Conservation (phyloP, 2,888 invertebrate genomes). For the Chironomus tentans region DNA sequence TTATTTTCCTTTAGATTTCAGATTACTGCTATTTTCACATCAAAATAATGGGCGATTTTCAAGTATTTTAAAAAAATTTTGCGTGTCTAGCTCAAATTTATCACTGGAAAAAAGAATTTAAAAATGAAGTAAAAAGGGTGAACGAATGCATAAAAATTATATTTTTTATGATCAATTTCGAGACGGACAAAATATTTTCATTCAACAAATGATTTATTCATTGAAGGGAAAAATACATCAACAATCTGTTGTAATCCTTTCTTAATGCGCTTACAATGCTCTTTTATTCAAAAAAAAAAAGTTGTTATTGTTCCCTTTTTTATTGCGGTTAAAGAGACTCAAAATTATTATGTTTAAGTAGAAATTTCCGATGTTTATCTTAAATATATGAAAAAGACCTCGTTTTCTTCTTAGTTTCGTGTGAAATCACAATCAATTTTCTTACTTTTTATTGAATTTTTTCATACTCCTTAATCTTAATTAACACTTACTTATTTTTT, state of each 20-base stretch:
- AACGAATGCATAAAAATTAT: too few relatives aligned
- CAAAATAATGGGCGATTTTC: not conserved
- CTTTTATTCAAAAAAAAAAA: too few relatives aligned
- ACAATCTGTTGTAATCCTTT: not conserved
- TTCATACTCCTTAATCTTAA: not conserved
- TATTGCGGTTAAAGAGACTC: not conserved
- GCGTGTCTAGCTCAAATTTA: conserved; percentile 18
- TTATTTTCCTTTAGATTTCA: too few relatives aligned
- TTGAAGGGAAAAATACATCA: not conserved
- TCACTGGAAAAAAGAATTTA: not conserved
- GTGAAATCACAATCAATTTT: conserved; percentile 11
- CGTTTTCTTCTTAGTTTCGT: not conserved
- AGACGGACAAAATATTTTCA: too few relatives aligned
- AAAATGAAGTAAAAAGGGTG: too few relatives aligned
- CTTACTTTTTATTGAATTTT: too few relatives aligned
- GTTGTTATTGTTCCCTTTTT: too few relatives aligned
- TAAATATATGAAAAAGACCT: not conserved
- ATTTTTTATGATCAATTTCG: too few relatives aligned
- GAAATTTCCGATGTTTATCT: not conserved
- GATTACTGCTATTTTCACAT: too few relatives aligned
- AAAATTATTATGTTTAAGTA: not conserved
- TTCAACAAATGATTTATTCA: not conserved
- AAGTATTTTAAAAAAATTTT: not conserved
- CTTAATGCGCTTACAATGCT: not conserved
- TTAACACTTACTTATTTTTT: not conserved